phyloP scores from a whole-genome alignment of 2,797 vertebrate genomes.

The Malurus splendens region DNA sequence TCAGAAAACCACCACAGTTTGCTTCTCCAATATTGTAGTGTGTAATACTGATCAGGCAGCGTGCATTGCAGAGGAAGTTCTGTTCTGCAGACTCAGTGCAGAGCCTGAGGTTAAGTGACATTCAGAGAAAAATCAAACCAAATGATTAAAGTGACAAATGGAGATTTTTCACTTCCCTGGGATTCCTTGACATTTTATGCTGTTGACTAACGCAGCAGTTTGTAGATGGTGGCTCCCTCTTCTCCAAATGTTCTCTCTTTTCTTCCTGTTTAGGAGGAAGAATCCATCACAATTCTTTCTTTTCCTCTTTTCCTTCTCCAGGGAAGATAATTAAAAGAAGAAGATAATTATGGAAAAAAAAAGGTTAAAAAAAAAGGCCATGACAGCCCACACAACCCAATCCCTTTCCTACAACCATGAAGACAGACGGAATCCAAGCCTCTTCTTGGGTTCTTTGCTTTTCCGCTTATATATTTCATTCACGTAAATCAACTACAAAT shows the following conservation, averaged over 20 bases:
- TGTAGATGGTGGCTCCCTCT: neutral
- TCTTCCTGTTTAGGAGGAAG: neutral
- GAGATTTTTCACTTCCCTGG: slow-evolving; percentile 8
- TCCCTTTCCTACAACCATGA: neutral
- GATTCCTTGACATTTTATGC: neutral
- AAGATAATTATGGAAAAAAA: neutral
- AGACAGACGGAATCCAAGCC: neutral
- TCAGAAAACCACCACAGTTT: slow-evolving; percentile 8
- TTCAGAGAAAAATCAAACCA: slow-evolving; percentile 43
- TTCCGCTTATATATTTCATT: neutral
- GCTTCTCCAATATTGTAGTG: neutral
- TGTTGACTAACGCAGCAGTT: neutral
- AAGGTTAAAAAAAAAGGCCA: neutral
- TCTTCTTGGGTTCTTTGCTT: neutral
- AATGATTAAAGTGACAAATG: slow-evolving; percentile 26
- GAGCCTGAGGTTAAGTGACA: slow-evolving; percentile 41
- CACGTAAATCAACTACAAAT: neutral
- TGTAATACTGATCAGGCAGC: slow-evolving; percentile 49
- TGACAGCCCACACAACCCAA: neutral
- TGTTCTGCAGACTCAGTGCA: slow-evolving; percentile 22
- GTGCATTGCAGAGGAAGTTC: slow-evolving; percentile 16
- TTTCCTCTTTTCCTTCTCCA: neutral
- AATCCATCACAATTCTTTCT: neutral
- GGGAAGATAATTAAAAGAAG: neutral
- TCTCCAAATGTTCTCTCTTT: neutral